Percentiles rank a stretch among this genome's conserved stretches.
Evolutionary conservation across 1,140 invertebrate genomes (phyloP).

Genomic region (Caenorhabditis latens): DNA sequence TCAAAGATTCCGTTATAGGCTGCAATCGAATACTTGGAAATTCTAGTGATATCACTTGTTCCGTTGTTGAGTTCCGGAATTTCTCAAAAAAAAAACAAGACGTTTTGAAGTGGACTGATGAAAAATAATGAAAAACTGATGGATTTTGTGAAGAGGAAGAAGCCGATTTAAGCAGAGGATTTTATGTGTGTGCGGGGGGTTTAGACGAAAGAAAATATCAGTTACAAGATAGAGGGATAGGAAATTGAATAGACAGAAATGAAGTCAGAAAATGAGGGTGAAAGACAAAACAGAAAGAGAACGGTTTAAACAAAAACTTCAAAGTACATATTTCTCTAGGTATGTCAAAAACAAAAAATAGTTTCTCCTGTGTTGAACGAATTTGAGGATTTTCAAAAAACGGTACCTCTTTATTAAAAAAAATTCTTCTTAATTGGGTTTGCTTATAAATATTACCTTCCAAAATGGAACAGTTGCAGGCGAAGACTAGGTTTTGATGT

Average conservation of each 20-base stretch:
- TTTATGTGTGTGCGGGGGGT: not conserved
- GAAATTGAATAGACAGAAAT: not conserved
- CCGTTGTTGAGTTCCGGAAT: no score
- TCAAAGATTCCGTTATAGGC: not conserved
- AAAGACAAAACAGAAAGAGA: no score
- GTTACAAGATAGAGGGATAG: not conserved
- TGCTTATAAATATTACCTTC: no score
- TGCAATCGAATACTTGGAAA: no score
- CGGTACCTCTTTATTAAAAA: no score
- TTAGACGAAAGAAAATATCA: not conserved
- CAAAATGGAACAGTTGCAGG: no score
- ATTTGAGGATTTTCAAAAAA: no score
- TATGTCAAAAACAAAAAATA: no score
- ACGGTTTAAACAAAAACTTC: no score
- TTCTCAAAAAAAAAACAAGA: not conserved
- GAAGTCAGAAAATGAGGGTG: not conserved
- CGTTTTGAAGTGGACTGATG: not conserved
- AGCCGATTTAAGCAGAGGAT: conserved; percentile 18
- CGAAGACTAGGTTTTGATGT: no score
- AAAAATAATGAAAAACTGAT: not conserved
- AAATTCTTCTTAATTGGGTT: no score
- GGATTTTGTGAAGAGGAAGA: not conserved
- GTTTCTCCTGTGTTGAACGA: not conserved
- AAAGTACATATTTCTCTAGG: not conserved
- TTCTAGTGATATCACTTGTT: no score